phyloP scores from a whole-genome alignment of 2,797 vertebrate species.

The Onychomys arenicola region DNA sequence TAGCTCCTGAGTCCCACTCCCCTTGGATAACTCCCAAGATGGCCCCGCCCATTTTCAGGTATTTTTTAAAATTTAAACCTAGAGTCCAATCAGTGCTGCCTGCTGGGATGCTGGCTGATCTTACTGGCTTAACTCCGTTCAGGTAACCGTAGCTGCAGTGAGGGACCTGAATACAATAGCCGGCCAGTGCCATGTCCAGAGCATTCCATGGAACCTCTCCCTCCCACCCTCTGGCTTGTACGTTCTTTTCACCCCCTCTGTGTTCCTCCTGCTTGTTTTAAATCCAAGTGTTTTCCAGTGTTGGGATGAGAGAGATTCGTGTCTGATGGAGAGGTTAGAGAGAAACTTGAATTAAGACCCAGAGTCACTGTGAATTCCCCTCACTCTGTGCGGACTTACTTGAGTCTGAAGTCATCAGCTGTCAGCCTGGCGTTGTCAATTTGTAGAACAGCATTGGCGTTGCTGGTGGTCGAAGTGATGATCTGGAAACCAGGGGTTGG shows the following conservation, averaged over 20 bases:
- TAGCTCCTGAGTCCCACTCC: neutral
- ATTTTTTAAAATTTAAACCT: neutral
- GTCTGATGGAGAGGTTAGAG: neutral
- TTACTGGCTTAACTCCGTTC: neutral
- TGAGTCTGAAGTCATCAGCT: slow-evolving; percentile 81
- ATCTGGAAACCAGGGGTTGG: slow-evolving; percentile 63
- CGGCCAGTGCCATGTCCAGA: too few relatives aligned
- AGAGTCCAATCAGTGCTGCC: neutral
- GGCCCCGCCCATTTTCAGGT: neutral
- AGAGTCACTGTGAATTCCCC: neutral
- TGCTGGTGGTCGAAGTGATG: slow-evolving; percentile 80
- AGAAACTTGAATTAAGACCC: neutral
- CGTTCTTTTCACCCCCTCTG: too few relatives aligned
- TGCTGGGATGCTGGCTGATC: neutral
- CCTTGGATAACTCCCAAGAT: neutral
- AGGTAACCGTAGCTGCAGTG: neutral
- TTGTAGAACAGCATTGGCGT: slow-evolving; percentile 79
- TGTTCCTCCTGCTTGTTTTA: neutral
- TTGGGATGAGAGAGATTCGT: neutral
- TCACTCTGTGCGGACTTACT: slow-evolving; percentile 69
- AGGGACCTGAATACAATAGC: too few relatives aligned
- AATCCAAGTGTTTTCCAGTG: neutral
- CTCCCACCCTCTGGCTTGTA: neutral
- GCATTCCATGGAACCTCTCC: neutral
- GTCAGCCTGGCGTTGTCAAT: slow-evolving; percentile 83